Conservation (phyloP, 2,113 vertebrate species). For the Lota lota region DNA sequence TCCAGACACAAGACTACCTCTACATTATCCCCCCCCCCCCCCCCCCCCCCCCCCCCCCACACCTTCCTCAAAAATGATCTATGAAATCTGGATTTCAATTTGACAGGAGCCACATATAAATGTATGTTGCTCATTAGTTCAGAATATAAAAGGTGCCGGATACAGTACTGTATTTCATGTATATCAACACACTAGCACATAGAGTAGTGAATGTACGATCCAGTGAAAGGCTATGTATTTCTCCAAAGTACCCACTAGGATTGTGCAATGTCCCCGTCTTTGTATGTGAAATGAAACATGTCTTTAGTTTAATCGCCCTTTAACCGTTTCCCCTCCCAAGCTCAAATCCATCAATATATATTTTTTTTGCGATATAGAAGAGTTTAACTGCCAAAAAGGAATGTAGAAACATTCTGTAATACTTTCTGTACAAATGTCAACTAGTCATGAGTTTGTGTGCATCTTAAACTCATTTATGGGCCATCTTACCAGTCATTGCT, state of each 20-base stretch:
- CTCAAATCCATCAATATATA: constrained; percentile 28
- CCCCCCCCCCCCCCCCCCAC: too few species aligned
- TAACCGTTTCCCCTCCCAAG: constrained; percentile 45
- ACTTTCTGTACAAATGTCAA: constrained; percentile 67
- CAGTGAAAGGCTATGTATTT: constrained; percentile 65
- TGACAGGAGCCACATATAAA: constrained; percentile 23
- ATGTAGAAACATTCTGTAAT: constrained; percentile 70
- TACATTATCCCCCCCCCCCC: constrained; percentile 19
- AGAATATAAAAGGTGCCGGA: constrained; percentile 43
- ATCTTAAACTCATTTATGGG: constrained; percentile 48
- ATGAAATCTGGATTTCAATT: constrained; percentile 15
- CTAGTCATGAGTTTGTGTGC: constrained; percentile 50
- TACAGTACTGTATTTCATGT: constrained; percentile 57
- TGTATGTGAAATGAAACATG: constrained; percentile 57
- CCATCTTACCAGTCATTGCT: constrained; percentile 65
- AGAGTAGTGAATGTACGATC: constrained; percentile 69
- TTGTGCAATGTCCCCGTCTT: constrained; percentile 44
- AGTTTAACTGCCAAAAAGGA: constrained; percentile 77
- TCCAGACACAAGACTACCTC: constrained; percentile 68
- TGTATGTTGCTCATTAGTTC: constrained; percentile 36
- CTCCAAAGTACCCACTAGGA: constrained; percentile 49
- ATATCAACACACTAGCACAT: constrained; percentile 47
- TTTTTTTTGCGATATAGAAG: constrained; percentile 56
- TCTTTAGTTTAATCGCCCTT: constrained; percentile 21
- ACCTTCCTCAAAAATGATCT: constrained; percentile 5